Conservation (phyloP, 2,888 invertebrate genomes). For the Eupithecia exiguata region DNA sequence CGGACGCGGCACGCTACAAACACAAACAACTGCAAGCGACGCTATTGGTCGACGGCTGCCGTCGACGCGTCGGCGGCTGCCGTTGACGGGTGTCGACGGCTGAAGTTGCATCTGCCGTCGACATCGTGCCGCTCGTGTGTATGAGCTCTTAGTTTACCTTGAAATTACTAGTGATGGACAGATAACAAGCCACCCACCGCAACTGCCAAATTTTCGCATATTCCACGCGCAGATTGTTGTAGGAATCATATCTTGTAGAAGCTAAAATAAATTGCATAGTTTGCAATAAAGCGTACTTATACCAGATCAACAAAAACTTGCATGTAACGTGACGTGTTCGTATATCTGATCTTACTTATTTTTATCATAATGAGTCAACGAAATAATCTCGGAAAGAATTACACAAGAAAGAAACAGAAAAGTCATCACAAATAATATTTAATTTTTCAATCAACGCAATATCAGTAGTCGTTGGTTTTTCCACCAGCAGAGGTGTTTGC, state of each 20-base stretch:
- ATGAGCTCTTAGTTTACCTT: too few relatives aligned
- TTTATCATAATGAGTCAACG: background rate
- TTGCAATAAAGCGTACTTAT: too few relatives aligned
- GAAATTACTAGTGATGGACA: background rate
- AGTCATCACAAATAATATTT: background rate
- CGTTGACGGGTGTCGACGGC: too few relatives aligned
- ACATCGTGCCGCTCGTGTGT: too few relatives aligned
- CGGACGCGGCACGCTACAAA: too few relatives aligned
- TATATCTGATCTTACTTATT: background rate
- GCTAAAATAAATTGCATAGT: too few relatives aligned
- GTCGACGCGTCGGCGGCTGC: too few relatives aligned
- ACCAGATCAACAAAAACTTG: background rate
- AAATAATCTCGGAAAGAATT: background rate
- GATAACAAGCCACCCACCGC: background rate
- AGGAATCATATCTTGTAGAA: background rate
- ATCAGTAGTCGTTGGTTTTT: constrained; percentile 11
- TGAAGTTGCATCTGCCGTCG: too few relatives aligned
- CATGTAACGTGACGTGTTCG: background rate
- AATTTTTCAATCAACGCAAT: background rate
- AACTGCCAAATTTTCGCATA: background rate
- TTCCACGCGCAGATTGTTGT: background rate
- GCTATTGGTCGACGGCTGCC: too few relatives aligned
- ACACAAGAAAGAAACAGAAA: background rate
- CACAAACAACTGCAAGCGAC: too few relatives aligned
- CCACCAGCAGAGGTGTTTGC: background rate